Evolutionary conservation across 1,140 invertebrate species (phyloP).

Genomic region (Idris sp.): DNA sequence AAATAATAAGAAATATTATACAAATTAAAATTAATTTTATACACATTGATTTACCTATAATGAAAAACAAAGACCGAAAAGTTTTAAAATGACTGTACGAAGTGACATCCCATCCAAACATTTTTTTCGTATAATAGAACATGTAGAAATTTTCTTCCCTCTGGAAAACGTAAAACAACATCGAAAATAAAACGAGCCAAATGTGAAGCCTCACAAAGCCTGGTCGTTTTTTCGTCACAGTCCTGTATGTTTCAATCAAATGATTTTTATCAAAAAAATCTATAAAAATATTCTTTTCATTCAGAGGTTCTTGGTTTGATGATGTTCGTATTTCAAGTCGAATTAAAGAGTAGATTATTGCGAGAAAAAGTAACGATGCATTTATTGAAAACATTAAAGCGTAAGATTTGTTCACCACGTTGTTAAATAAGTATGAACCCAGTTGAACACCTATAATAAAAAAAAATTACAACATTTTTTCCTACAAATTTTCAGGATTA

Average conservation of each 20-base stretch:
- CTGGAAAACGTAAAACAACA: slow-evolving; percentile 88
- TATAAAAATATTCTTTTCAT: slow-evolving; percentile 79
- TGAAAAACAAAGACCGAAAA: slow-evolving; percentile 83
- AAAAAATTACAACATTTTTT: no score
- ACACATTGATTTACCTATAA: slow-evolving; percentile 74
- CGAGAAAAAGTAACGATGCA: slow-evolving; percentile 79
- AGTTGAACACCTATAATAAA: slow-evolving; percentile 71
- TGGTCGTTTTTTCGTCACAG: slow-evolving; percentile 79
- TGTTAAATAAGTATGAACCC: slow-evolving; percentile 80
- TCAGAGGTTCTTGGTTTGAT: slow-evolving; percentile 79
- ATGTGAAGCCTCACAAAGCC: slow-evolving; percentile 81
- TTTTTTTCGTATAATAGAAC: slow-evolving; percentile 83
- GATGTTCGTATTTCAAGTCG: slow-evolving; percentile 83
- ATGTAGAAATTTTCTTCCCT: slow-evolving; percentile 85
- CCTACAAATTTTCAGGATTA: no score
- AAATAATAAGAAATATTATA: no score
- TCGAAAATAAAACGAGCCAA: slow-evolving; percentile 82
- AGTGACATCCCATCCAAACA: slow-evolving; percentile 83
- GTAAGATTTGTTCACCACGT: slow-evolving; percentile 81
- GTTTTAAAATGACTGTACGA: slow-evolving; percentile 84
- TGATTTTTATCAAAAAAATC: slow-evolving; percentile 86
- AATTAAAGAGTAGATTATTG: slow-evolving; percentile 82
- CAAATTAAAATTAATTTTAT: slow-evolving; percentile 11
- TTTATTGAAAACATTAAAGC: slow-evolving; percentile 86
- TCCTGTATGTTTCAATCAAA: slow-evolving; percentile 80